Percentiles rank a stretch among this genome's conserved stretches.
Evolutionary conservation across 2,888 invertebrate species (phyloP).

Genomic region (Torymus auratus): DNA sequence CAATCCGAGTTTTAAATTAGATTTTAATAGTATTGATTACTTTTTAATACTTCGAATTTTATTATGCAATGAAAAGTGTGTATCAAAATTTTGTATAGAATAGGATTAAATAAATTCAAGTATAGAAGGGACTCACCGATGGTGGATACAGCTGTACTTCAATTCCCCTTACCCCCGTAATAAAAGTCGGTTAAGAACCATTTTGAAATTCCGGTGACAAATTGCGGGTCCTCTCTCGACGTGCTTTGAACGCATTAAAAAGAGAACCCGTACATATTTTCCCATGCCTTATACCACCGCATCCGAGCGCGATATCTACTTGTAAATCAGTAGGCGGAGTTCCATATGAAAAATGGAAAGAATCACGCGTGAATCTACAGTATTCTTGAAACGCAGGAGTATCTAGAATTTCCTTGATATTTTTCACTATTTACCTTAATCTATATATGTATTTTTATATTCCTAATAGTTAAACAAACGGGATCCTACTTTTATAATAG

Average conservation of each 20-base stretch:
- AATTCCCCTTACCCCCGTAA: too few relatives aligned
- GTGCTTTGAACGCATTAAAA: conserved; percentile 17
- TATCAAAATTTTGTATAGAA: too few relatives aligned
- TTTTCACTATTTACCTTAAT: background rate
- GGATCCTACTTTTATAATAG: conserved; percentile 19
- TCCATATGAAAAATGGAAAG: background rate
- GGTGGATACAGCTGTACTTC: too few relatives aligned
- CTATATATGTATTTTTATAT: too few relatives aligned
- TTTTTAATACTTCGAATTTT: too few relatives aligned
- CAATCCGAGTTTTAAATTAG: too few relatives aligned
- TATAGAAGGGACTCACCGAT: too few relatives aligned
- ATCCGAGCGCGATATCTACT: conserved; percentile 13
- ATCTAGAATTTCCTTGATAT: background rate
- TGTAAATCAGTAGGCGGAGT: conserved; percentile 41
- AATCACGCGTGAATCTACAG: conserved; percentile 9
- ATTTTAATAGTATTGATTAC: too few relatives aligned
- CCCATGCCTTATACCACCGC: background rate
- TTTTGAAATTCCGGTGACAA: conserved; percentile 50
- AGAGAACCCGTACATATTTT: background rate
- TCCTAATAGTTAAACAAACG: background rate
- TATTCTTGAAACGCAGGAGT: conserved; percentile 1
- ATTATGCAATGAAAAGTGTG: too few relatives aligned
- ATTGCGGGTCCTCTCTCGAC: conserved; percentile 7
- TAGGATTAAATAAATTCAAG: too few relatives aligned
- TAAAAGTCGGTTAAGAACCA: conserved; percentile 2